Base-by-base conservation (phyloP, 2,113 vertebrate species). In the Notarius lentiginosus region DNA sequence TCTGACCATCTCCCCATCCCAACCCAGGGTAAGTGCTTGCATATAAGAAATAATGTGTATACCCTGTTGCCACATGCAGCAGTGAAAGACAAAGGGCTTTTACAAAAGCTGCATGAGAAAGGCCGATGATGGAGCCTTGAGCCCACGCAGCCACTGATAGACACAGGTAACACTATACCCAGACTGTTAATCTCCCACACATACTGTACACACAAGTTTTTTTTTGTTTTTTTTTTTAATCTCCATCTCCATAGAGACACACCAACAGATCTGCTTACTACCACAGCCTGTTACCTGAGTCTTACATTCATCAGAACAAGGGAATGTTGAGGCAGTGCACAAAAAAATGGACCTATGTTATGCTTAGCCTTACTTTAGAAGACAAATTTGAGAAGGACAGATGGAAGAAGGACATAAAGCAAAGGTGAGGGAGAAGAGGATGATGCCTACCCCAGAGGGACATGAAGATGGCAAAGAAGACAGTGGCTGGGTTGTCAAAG, bases 381-480 rank as follows among this genome's bases (percentile, higher is more conserved):
- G 8, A 60, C 5, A 58, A 79, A n/a, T 17, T 10, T 41, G 10
- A 55, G 49, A 66, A 82, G 68, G 49, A 4, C 17, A 65, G 86
- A 41, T 15, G 24, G 51, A 82, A 60, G 56, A 56, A 41, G 49
- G 24, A 47, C 9, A 30, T n/a, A 51, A 61, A 53, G 10, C 2
- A 34, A 41, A 65, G 17, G 22, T 47, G 63, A 72, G 11, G 51
- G 5, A 49, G 27, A 80, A 65, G n/a, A 82, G 2, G 7, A 72
- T 2, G 58, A n/a, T 60, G 87, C 97, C 95, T 94, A 99, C 98
- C 98, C 98, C 98, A 99, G 70, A 99, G 94, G 88, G 98, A 99
- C 98, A 99, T 99, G 90, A 99, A 99, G 91, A 99, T 93, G 87
- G 98, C 97, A 83, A 99, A 99, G 94, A 99, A 96, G 89, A 99